Evolutionary conservation across 2,888 invertebrate species (phyloP).

Genomic region (Pseudoips prasinana): DNA sequence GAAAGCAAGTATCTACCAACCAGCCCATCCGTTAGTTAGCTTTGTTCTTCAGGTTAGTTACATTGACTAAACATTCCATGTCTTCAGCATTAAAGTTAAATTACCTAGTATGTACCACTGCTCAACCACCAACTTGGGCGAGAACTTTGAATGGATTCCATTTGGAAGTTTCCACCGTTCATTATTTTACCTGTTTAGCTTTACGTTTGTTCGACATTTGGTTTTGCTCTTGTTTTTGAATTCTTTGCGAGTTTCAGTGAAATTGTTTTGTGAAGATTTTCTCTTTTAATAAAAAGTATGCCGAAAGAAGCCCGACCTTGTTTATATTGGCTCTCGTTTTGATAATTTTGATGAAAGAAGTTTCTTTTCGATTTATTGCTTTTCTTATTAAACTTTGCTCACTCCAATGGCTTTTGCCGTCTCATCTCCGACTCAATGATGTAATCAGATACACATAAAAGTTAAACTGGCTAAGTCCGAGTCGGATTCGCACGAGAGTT

Average conservation of each 20-base stretch:
- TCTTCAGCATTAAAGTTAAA: conserved; percentile 1
- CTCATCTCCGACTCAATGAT: too few relatives aligned
- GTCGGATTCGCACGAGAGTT: too few relatives aligned
- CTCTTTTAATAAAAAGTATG: conserved; percentile 21
- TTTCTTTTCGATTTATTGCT: conserved; percentile 20
- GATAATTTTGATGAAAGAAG: conserved; percentile 29
- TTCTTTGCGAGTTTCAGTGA: conserved; percentile 53
- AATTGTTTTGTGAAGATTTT: conserved; percentile 40
- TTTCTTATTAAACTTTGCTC: conserved; percentile 14
- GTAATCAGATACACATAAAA: too few relatives aligned
- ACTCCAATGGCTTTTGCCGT: conserved; percentile 7
- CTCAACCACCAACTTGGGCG: conserved; percentile 10
- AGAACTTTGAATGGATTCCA: conserved; percentile 62
- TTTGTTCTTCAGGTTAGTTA: too few relatives aligned
- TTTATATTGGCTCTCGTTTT: conserved; percentile 23
- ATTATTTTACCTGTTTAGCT: conserved; percentile 62
- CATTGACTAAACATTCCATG: too few relatives aligned
- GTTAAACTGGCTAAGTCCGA: too few relatives aligned
- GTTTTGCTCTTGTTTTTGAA: conserved; percentile 46
- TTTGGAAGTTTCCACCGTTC: conserved; percentile 61
- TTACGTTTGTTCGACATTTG: too few relatives aligned
- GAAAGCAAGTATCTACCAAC: too few relatives aligned
- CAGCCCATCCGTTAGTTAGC: too few relatives aligned
- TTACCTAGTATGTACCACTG: background rate
- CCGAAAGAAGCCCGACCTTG: conserved; percentile 12